Evolutionary conservation across 2,888 invertebrate species (phyloP).

Genomic region (Bibio marci): DNA sequence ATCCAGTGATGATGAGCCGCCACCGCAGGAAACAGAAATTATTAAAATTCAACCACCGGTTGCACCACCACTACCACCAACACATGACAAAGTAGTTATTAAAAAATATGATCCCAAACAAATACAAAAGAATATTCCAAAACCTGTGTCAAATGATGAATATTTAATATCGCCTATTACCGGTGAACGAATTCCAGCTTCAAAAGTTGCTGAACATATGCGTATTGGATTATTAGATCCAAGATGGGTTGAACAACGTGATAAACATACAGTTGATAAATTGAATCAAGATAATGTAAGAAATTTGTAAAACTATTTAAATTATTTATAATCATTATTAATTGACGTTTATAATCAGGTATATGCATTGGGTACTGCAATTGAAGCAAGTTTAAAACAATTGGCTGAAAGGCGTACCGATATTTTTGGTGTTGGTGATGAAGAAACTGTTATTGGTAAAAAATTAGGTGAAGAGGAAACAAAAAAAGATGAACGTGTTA

Average conservation of each 20-base stretch:
- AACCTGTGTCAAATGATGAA: constrained; percentile 57
- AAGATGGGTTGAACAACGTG: constrained; percentile 93
- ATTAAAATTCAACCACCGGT: constrained; percentile 28
- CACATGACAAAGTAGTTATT: constrained; percentile 83
- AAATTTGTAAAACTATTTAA: background rate
- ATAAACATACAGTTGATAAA: constrained; percentile 84
- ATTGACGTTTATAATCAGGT: constrained; percentile 10
- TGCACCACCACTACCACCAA: constrained; percentile 62
- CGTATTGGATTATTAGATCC: constrained; percentile 91
- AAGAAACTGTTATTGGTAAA: constrained; percentile 98
- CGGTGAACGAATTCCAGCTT: constrained; percentile 91
- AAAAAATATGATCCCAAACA: constrained; percentile 96
- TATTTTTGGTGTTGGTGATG: constrained; percentile 97
- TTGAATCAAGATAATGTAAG: constrained; percentile 61
- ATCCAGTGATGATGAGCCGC: constrained; percentile 52
- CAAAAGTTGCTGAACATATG: constrained; percentile 96
- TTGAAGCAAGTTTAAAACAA: constrained; percentile 87
- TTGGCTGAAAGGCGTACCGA: constrained; percentile 98
- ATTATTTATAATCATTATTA: no score
- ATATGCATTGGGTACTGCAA: constrained; percentile 52
- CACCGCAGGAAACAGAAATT: constrained; percentile 20
- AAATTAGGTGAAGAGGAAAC: constrained; percentile 86
- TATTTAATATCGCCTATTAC: constrained; percentile 97
- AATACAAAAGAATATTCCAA: constrained; percentile 35
- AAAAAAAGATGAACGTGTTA: constrained; percentile 75